Evolutionary conservation across 2,888 invertebrate genomes (phyloP), one percentile per base, ranked within the genome.

Genomic region (Lithosia quadra): DNA sequence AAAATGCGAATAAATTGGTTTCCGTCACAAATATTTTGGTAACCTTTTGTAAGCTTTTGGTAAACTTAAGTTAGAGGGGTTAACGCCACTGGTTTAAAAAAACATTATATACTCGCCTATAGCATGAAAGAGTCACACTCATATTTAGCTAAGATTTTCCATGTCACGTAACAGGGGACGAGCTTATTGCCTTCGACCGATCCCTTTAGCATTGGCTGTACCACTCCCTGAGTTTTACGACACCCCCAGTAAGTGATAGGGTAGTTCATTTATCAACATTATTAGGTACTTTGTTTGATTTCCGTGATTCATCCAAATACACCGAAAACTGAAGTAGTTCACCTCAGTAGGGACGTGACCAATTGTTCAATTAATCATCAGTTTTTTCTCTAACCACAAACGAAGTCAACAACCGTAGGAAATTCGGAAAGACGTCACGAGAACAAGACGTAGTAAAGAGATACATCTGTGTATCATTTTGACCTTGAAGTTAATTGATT

Each of bases 381-480:
- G 15, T 24, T 77, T 65, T 69, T 74, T 68, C 49, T 49, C n/a
- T 49, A 49, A 49, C 49, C 49, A 9, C 4, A 43, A 24, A 22
- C 18, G 15, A 69, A 78, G 75, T 75, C 76, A 80, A 75, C 65
- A 80, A 78, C 80, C 78, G 61, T 55, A 56, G n/a, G n/a, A 39
- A 64, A 57, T 57, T 49, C 24, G 55, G 2, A 55, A 33, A 49
- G 22, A 61, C 66, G 61, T 61, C 43, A 61, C n/a, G 18, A 36
- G 21, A 21, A 15, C 22, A 15, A 60, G 21, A 34, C 59, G 21
- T 8, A 60, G 22, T 36, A 36, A 36, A 15, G 36, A 60, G 34
- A n/a, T 49, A 49, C 49, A 49, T 49, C 49, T 49, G 49, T 49
- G 2, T 49, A 49, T 49, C n/a, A n/a, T 49, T 49, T 49, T 49